Evolutionary conservation across 2,888 invertebrate genomes (phyloP), one percentile per base, ranked within the genome.

Genomic region (Lingula anatina): DNA sequence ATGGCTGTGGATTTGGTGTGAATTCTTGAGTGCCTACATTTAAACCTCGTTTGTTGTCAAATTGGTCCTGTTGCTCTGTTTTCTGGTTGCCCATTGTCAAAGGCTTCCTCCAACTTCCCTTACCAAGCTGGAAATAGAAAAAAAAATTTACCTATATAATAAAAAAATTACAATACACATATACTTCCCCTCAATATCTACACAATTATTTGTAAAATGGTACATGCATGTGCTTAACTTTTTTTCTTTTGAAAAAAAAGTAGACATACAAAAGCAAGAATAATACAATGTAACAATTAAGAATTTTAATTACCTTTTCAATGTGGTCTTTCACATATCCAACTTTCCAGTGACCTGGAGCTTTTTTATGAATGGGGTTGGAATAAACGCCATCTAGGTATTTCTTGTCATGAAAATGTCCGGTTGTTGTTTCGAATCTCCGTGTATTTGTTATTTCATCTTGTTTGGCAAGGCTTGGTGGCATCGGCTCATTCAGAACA

Each of bases 41-140:
- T 12, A 31, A 15, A 12, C 31, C 31, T 31, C 9, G 31, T 36
- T 59, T 46, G 15, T 60, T 65, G 28, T 60, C 52, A 54, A 62
- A 77, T 49, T 69, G 56, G 9, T 68, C 75, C 20, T 68, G 66
- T 27, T 71, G 73, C 52, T 77, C 77, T 45, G 68, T 71, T 44
- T 59, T 55, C 60, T 76, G 75, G 51, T 76, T 71, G 5, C 73
- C 75, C 72, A 76, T 75, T 3, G 75, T 73, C 18, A 77, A 61
- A 7, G 76, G 75, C 20, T 64, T 60, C 39, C 73, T 58, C 70
- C 70, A 75, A 7, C 73, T 71, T 39, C 74, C 74, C 38, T 65
- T 61, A n/a, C 72, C 73, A 26, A 77, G 65, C 75, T 76, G 49
- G 18, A 50, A 47, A 39, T 44, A 38, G 25, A 23, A 40, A 52